Evolutionary conservation across 1,140 invertebrate genomes (phyloP).

Genomic region (Ips typographus): DNA sequence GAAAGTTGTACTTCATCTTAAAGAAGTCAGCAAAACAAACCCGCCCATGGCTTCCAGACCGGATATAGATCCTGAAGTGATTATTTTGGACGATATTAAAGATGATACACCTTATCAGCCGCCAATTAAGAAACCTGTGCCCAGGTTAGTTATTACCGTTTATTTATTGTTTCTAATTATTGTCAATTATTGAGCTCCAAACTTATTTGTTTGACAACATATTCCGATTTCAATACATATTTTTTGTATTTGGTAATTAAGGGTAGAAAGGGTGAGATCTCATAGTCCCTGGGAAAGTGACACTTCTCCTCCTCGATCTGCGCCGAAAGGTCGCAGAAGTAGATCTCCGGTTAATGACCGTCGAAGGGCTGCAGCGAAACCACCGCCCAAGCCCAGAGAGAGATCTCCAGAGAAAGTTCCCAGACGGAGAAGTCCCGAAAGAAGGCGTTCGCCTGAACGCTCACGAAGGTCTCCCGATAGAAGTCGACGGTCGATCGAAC

Average conservation of each 20-base stretch:
- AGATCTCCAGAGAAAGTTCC: conserved; percentile 26
- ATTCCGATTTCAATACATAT: too few relatives aligned
- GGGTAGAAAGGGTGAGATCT: conserved; percentile 27
- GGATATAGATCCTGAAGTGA: conserved; percentile 49
- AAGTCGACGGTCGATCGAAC: not conserved
- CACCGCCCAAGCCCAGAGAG: not conserved
- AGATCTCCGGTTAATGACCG: not conserved
- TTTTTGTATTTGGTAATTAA: not conserved
- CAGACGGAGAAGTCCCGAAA: conserved; percentile 5
- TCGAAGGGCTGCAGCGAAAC: not conserved
- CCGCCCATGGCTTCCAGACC: conserved; percentile 45
- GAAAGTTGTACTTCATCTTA: conserved; percentile 18
- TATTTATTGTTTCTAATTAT: too few relatives aligned
- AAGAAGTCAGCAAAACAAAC: conserved; percentile 22
- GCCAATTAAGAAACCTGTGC: not conserved
- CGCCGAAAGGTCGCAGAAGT: conserved; percentile 6
- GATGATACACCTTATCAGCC: conserved; percentile 33
- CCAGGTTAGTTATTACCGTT: too few relatives aligned
- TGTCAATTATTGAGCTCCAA: too few relatives aligned
- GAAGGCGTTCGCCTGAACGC: conserved; percentile 1
- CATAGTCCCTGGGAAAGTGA: conserved; percentile 49
- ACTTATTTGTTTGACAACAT: too few relatives aligned
- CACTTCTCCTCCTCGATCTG: conserved; percentile 6
- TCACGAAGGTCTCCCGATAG: conserved; percentile 5
- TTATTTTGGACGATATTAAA: conserved; percentile 48